phyloP scores from a whole-genome alignment of 2,888 invertebrate species.

The Phasia obesa region DNA sequence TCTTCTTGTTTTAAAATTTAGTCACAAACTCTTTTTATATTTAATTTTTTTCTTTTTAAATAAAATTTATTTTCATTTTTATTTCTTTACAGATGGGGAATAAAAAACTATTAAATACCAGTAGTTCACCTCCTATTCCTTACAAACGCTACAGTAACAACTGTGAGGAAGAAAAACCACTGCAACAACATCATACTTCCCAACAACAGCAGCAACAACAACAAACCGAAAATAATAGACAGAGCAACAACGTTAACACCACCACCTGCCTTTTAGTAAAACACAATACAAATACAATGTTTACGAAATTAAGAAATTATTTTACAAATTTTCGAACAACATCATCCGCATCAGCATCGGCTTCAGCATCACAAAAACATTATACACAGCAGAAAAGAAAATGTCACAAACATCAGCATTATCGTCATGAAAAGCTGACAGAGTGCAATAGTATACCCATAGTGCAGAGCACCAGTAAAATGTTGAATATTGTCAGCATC shows the following conservation, averaged over 20 bases:
- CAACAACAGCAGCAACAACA: constrained; percentile 35
- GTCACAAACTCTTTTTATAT: not conserved
- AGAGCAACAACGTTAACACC: constrained; percentile 44
- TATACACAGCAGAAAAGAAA: constrained; percentile 46
- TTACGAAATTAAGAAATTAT: constrained; percentile 63
- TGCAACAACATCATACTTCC: constrained; percentile 19
- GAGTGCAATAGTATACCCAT: constrained; percentile 56
- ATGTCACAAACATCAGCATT: constrained; percentile 41
- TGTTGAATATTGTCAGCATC: constrained; percentile 44
- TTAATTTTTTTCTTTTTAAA: not conserved
- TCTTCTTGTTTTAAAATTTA: not conserved
- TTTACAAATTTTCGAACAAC: constrained; percentile 58
- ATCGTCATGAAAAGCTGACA: constrained; percentile 66
- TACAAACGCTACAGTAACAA: constrained; percentile 50
- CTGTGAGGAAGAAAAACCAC: constrained; percentile 34
- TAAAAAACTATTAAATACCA: constrained; percentile 55
- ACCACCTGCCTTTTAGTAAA: constrained; percentile 58
- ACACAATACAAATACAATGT: constrained; percentile 55
- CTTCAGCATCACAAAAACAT: constrained; percentile 44
- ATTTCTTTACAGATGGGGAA: constrained; percentile 58
- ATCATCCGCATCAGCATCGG: constrained; percentile 28
- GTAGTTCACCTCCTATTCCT: constrained; percentile 65
- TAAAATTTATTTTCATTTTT: constrained; percentile 1
- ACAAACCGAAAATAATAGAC: constrained; percentile 44
- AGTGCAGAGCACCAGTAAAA: constrained; percentile 50